Evolutionary conservation across 1,140 invertebrate species (phyloP).

Genomic region (Monochamus saltuarius): DNA sequence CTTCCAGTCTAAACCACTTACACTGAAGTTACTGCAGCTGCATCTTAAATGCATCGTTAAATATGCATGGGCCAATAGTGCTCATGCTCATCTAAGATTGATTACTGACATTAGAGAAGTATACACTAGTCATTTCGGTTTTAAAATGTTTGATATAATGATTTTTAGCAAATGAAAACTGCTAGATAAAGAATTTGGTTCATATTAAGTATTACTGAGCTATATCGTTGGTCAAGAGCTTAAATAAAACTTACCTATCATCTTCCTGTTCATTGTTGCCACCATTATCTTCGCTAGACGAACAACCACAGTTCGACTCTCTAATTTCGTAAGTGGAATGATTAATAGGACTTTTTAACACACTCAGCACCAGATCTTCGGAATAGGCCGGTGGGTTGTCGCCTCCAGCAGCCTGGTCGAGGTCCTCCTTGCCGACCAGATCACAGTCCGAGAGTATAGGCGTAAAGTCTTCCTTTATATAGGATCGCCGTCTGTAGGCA

Average conservation of each 20-base stretch:
- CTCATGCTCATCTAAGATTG: no score
- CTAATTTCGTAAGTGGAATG: conserved; percentile 41
- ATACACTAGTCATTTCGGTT: no score
- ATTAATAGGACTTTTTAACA: conserved; percentile 59
- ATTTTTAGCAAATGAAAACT: no score
- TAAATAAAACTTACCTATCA: conserved; percentile 33
- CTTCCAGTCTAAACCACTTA: no score
- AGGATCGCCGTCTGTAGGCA: conserved; percentile 19
- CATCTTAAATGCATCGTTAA: no score
- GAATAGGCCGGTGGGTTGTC: neutral
- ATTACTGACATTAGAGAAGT: no score
- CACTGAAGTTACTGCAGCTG: no score
- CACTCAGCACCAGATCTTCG: conserved; percentile 61
- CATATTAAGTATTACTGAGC: no score
- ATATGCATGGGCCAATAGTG: no score
- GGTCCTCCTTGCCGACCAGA: neutral
- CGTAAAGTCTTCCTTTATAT: conserved; percentile 12
- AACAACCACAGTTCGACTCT: conserved; percentile 39
- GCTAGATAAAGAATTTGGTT: no score
- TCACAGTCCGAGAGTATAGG: conserved; percentile 2
- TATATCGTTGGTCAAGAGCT: no score
- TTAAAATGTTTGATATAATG: no score
- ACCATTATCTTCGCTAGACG: conserved; percentile 51
- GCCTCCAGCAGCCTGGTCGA: neutral
- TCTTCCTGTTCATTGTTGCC: conserved; percentile 45